Base-by-base conservation (phyloP, 2,113 vertebrate species). In the Epinephelus cyanopodus region DNA sequence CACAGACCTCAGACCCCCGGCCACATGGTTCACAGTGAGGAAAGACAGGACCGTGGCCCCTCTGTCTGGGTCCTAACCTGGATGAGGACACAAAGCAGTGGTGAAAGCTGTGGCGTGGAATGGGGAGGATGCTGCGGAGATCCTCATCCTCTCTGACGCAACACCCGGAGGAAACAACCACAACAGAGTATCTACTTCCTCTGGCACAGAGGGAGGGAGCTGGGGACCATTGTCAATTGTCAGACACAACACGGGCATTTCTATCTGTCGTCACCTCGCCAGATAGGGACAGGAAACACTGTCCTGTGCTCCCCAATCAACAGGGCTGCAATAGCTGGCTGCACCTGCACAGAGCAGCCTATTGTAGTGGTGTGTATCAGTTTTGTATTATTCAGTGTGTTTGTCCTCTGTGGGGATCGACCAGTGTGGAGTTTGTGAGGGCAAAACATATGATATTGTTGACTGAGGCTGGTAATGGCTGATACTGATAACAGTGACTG, bases 191-290 rank as follows among this genome's bases (percentile, higher is more conserved):
- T 91, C 66, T 74, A 42, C 64, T 63, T 70, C 67, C 19, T 79
- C 52, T 74, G 77, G 52, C 57, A 47, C 69, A 74, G 47, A 27
- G 18, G 71, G 73, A 18, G 45, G 42, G 21, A 62, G 13, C 23
- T 0, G 6, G 54, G 67, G 80, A 47, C 83, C 64, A 77, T 71
- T 88, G 89, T 86, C 64, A 64, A 84, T 67, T 71, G 87, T 91
- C 84, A 94, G 91, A 92, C 92, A 93, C 90, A 89, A 92, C 90
- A 74, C 33, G 75, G 82, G 74, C 82, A 84, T 88, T 91, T 85
- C 54, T 81, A 50, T 92, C 87, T 0, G 54, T 94, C 85, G 42
- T 90, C 93, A 82, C 81, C 67, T 77, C 29, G 0, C 13, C 72
- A 82, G 88, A 93, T 90, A 89, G 84, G 67, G 25, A 86, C 89